Evolutionary conservation across 2,888 invertebrate genomes (phyloP).

Genomic region (Himalopsyche kuldschensis): DNA sequence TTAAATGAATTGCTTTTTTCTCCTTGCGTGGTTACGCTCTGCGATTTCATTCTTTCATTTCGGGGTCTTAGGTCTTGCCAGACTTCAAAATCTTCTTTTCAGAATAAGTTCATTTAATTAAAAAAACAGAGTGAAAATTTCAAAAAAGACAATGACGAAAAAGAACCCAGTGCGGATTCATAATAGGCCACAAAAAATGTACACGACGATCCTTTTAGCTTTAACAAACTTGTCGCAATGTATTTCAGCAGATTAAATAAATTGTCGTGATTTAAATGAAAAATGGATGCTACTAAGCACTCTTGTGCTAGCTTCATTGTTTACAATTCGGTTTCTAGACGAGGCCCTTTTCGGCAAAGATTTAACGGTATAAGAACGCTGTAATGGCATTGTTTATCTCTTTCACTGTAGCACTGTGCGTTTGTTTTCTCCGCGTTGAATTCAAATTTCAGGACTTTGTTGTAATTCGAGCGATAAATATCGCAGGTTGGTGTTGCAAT

Average conservation of each 20-base stretch:
- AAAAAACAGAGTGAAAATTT: too few species aligned
- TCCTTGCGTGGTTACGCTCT: too few species aligned
- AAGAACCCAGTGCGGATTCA: background rate
- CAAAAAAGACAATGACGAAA: background rate
- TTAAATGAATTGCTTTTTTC: too few species aligned
- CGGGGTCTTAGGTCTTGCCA: too few species aligned
- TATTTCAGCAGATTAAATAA: constrained; percentile 29
- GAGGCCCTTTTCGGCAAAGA: background rate
- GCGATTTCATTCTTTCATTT: too few species aligned
- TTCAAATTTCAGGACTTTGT: background rate
- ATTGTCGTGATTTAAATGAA: constrained; percentile 34
- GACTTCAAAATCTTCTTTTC: too few species aligned
- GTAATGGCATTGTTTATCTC: background rate
- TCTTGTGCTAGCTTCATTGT: constrained; percentile 11
- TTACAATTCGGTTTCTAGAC: background rate
- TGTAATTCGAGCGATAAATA: background rate
- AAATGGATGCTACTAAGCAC: constrained; percentile 10
- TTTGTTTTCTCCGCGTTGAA: background rate
- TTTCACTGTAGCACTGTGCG: background rate
- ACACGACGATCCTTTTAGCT: constrained; percentile 11
- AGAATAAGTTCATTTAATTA: too few species aligned
- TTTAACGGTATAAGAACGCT: background rate
- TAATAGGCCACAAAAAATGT: background rate
- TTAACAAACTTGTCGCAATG: constrained; percentile 30
- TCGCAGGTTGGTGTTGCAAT: background rate